These are phyloP conservation scores for Pelobates fuscus DNA, from an alignment of 2,113 vertebrate genomes.

Conservation along the genomic window DNA sequence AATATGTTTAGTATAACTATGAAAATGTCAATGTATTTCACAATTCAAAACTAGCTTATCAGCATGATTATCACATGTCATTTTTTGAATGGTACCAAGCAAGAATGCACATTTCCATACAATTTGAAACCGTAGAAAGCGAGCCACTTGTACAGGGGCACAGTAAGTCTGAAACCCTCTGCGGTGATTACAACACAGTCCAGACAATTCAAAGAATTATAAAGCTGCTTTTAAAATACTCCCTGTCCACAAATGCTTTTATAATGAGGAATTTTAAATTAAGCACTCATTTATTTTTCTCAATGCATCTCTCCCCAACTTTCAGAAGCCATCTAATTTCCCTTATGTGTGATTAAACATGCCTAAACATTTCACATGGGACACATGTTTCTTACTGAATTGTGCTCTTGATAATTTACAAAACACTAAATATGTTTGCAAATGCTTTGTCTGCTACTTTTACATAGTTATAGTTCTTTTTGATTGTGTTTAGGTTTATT, in stretches of 20 bases:
- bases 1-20: no score
- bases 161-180: slow-evolving; percentile 3
- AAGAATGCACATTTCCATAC: no score
- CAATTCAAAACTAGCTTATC: no score
- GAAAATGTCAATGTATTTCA: no score
- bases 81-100: no score
- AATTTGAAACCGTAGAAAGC: background rate
- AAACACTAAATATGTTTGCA: slow-evolving; percentile 49
- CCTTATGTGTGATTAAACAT: slow-evolving; percentile 50
- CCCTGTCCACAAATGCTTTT: slow-evolving; percentile 40
- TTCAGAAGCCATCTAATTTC: slow-evolving; percentile 50
- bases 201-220: slow-evolving; percentile 40
- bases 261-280: slow-evolving; percentile 51
- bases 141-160: background rate
- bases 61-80: no score
- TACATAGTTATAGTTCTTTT: slow-evolving; percentile 47
- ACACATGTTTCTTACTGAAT: slow-evolving; percentile 45
- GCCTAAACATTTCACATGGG: slow-evolving; percentile 45
- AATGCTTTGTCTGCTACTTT: slow-evolving; percentile 52
- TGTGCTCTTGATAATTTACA: slow-evolving; percentile 48
- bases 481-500: slow-evolving; percentile 41
- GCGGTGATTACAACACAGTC: slow-evolving; percentile 37
- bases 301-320: slow-evolving; percentile 42
- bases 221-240: slow-evolving; percentile 46
- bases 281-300: slow-evolving; percentile 52